Evolutionary conservation across 2,888 invertebrate genomes (phyloP), one percentile per base, ranked within the genome.

Genomic region (Lasioglossum lativentre): DNA sequence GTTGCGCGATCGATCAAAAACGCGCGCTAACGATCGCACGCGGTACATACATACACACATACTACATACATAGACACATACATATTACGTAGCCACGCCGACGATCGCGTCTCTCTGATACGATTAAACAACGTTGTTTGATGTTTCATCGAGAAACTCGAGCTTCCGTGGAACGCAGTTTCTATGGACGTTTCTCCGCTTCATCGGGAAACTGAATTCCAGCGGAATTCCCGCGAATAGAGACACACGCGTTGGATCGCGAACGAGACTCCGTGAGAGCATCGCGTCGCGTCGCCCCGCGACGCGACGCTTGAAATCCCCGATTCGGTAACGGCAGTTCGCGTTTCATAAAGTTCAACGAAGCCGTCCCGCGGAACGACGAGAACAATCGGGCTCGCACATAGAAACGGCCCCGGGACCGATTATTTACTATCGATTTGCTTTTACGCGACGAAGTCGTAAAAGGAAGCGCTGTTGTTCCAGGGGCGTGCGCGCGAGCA

Each of bases 391-490:
- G 47, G 4, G 27, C 30, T 19, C 6, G 40, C 10, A 12, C 75
- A 34, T 72, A 63, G 34, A 23, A 66, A 81, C 38, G 14, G 19
- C n/a, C 19, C 10, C 42, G 30, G 38, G 27, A n/a, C 10, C 79
- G 79, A 85, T 85, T 76, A 85, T 79, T 83, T 74, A 80, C 76
- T 38, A 85, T 83, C 85, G 84, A 85, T 85, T 85, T 74, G 84
- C 59, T 83, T 85, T 85, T 85, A 83, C 75, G 71, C 56, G n/a
- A 19, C 59, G 38, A 19, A 19, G 59, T 78, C 79, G 85, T 85
- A 85, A 85, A 85, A 79, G 83, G 45, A 79, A 85, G 70, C 68
- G 42, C 34, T n/a, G 71, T 40, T 78, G 80, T 75, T 59, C 16
- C 14, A 45, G 19, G 5, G 52, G n/a, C 47, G 47, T 23, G 47